These are phyloP conservation scores for Andrena praecox DNA, from an alignment of 2,888 invertebrate species.

Conservation along the genomic window DNA sequence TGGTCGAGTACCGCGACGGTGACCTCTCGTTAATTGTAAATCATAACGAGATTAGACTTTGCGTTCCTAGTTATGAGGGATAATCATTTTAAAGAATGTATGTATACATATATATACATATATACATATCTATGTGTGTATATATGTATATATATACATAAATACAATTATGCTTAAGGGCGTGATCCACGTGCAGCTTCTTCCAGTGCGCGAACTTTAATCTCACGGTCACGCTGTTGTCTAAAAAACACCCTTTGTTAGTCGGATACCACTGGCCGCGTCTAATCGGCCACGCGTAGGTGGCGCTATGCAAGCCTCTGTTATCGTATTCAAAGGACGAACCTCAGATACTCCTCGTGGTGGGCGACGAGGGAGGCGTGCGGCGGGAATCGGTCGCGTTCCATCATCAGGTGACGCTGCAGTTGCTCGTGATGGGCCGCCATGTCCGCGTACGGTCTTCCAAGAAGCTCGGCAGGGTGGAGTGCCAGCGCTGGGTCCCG, in stretches of 20 bases:
- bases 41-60: constrained; percentile 43
- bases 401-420: constrained; percentile 93
- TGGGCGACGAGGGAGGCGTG: constrained; percentile 89
- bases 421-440: constrained; percentile 94
- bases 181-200: constrained; percentile 92
- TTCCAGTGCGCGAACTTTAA: constrained; percentile 94
- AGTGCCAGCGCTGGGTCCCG: constrained; percentile 88
- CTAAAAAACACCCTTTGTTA: constrained; percentile 85
- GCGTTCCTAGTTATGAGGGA: constrained; percentile 71
- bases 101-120: constrained; percentile 1
- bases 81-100: constrained; percentile 67
- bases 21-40: constrained; percentile 27
- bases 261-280: constrained; percentile 48
- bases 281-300: constrained; percentile 34
- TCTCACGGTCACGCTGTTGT: constrained; percentile 93
- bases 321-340: constrained; percentile 71
- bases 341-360: constrained; percentile 90
- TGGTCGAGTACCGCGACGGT: constrained; percentile 9
- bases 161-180: constrained; percentile 83
- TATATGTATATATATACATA: constrained; percentile 38
- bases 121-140: not conserved
- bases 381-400: constrained; percentile 90
- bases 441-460: constrained; percentile 92
- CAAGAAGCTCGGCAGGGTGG: constrained; percentile 92
- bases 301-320: constrained; percentile 9